These are phyloP conservation scores for Struthidea cinerea DNA, from an alignment of 2,113 vertebrate species.

Conservation along the genomic window DNA sequence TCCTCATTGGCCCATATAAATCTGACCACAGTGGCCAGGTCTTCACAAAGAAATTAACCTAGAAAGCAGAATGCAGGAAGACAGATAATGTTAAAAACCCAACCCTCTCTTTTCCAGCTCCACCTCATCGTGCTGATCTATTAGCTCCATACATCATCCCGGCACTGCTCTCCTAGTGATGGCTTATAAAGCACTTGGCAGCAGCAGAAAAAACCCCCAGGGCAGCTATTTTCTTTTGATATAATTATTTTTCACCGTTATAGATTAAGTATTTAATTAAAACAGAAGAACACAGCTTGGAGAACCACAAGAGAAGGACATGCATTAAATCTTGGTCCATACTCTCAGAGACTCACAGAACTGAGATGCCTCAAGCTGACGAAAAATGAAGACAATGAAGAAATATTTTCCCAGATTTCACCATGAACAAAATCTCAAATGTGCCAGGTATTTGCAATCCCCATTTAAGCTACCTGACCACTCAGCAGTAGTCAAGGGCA, in stretches of 20 bases:
- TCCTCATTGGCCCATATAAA: neutral
- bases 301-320: neutral
- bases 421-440: neutral
- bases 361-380: neutral
- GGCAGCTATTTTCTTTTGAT: neutral
- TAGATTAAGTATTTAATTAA: neutral
- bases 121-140: neutral
- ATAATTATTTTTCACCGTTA: neutral
- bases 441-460: neutral
- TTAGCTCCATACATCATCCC: neutral
- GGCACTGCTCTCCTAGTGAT: neutral
- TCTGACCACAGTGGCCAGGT: neutral
- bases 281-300: neutral
- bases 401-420: neutral
- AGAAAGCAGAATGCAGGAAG: neutral
- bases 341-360: neutral
- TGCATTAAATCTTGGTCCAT: neutral
- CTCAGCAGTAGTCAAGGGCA: neutral
- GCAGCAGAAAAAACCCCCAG: neutral
- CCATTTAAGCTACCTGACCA: neutral
- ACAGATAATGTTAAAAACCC: neutral
- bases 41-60: neutral
- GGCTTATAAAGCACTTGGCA: neutral
- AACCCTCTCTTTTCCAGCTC: neutral
- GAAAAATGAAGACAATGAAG: neutral